Evolutionary conservation across 2,888 invertebrate species (phyloP), one percentile per base, ranked within the genome.

Genomic region (Nowickia ferox): DNA sequence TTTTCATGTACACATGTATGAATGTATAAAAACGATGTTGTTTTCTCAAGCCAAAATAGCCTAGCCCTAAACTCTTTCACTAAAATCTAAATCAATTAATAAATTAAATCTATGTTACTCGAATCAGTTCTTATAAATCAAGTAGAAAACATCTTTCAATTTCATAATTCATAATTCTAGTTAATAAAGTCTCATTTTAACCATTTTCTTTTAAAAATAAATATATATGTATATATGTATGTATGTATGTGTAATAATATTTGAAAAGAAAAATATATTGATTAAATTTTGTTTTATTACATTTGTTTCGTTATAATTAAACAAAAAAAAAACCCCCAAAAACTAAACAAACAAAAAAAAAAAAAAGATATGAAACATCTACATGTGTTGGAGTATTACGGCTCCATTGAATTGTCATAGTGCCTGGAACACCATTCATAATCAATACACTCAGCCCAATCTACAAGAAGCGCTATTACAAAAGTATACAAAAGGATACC

Each of bases 291-390:
- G 13, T 65, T 82, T 72, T 77, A 30, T 30, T 76, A 46, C 65
- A 48, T 78, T 72, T 84, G 51, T 84, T 78, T 78, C 61, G 19
- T 83, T 72, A 59, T 57, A 57, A 42, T 19, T 42, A 40, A 69
- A 55, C 59, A 66, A 72, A 75, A 59, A 38, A 42, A 61, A 53
- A 51, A 30, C 5, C 5, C 2, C 30, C 30, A 5, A 30, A 30
- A 55, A 46, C 9, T 44, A 46, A 57, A 71, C 9, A 65, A 79
- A 71, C 13, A 55, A 46, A 65, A 78, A 86, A 65, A 79, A 71
- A 9, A 55, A 46, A 65, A 78, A 86, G 86, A 51, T 83, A 86
- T 86, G 86, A 76, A 61, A 72, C 63, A 80, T 80, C 82, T 86
- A 79, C 79, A 83, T 86, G 86, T 76, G 69, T 66, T 79, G 83